Evolutionary conservation across 2,113 vertebrate species (phyloP).

Genomic region (Strigops habroptila): DNA sequence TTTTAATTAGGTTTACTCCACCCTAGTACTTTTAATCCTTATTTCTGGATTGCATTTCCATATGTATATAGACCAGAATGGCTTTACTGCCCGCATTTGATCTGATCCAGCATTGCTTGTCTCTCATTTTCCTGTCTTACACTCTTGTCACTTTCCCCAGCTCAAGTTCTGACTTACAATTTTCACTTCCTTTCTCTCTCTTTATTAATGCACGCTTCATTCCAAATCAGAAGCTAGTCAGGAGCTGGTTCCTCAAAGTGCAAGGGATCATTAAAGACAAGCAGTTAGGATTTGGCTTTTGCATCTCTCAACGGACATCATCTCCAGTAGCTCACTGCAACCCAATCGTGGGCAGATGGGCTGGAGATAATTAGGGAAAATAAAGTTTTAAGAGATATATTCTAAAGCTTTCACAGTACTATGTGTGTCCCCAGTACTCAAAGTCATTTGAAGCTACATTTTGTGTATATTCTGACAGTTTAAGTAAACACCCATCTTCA

Average conservation of each 20-base stretch:
- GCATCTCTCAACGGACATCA: neutral
- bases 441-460: neutral
- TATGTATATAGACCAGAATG: neutral
- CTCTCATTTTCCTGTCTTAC: neutral
- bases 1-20: neutral
- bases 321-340: neutral
- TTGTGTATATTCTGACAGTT: neutral
- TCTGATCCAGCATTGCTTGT: neutral
- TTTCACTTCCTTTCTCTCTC: neutral
- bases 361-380: neutral
- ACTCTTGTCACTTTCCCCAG: neutral
- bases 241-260: neutral
- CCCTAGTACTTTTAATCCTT: neutral
- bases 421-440: neutral
- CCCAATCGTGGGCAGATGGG: neutral
- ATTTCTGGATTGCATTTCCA: neutral
- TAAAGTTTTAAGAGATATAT: neutral
- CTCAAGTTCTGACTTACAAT: neutral
- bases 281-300: neutral
- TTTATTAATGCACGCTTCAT: neutral
- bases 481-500: neutral
- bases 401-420: neutral
- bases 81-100: neutral
- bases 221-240: neutral
- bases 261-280: neutral